phyloP scores from a whole-genome alignment of 1,140 invertebrate genomes.

The Triops cancriformis region DNA sequence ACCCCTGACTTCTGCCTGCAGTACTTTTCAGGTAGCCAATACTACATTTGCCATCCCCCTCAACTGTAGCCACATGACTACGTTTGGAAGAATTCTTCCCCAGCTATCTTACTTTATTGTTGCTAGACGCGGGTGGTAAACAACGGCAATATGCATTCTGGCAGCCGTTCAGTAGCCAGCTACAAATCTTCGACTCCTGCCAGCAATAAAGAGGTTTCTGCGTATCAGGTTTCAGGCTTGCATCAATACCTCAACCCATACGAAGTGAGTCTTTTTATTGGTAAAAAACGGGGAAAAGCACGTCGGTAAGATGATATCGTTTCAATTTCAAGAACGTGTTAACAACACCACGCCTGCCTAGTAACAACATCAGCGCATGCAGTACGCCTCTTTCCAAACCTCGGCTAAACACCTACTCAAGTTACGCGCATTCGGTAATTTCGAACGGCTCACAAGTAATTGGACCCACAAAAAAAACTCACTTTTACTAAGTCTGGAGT shows the following conservation, averaged over 20 bases:
- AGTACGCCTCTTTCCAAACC: constrained; percentile 11
- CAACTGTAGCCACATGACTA: not conserved
- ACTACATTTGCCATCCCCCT: not conserved
- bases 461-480: not conserved
- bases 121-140: not conserved
- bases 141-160: constrained; percentile 6
- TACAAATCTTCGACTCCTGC: not conserved
- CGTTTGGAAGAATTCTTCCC: not conserved
- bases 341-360: not conserved
- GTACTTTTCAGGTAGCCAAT: not conserved
- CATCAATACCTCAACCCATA: constrained; percentile 10
- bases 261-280: not conserved
- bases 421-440: not conserved
- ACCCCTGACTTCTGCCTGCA: not conserved
- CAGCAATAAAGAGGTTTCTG: not conserved
- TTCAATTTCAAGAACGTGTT: not conserved
- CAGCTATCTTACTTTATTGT: not conserved
- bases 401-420: not conserved
- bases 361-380: not conserved
- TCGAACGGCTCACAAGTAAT: constrained; percentile 3
- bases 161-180: constrained; percentile 7
- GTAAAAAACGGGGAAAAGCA: not conserved
- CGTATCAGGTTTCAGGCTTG: not conserved
- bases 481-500: not conserved
- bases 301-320: not conserved